Evolutionary conservation across 2,113 vertebrate genomes (phyloP).

Genomic region (Gobiocypris rarus): DNA sequence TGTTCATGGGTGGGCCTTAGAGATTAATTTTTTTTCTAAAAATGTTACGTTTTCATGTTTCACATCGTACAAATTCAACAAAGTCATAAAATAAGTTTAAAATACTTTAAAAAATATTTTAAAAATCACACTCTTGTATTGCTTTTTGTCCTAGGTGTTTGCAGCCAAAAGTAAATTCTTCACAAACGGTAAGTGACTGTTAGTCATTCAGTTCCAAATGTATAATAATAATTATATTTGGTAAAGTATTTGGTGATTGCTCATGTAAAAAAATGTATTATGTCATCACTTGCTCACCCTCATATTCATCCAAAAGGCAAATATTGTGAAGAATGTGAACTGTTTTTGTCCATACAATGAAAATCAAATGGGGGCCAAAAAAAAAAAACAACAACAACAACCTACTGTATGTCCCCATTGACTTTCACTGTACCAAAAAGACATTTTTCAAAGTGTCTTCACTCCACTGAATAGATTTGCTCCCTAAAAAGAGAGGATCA

Average conservation of each 20-base stretch:
- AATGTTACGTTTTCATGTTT: neutral
- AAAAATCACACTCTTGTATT: conserved; percentile 10
- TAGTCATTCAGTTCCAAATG: too few relatives aligned
- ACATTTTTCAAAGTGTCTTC: neutral
- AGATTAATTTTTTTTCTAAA: too few relatives aligned
- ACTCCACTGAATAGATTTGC: neutral
- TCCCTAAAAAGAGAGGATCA: neutral
- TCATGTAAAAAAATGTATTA: too few relatives aligned
- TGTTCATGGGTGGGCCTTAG: too few relatives aligned
- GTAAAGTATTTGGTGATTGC: too few relatives aligned
- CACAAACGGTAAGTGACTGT: conserved; percentile 65
- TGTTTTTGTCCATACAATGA: neutral
- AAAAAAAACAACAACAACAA: neutral
- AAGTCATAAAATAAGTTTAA: neutral
- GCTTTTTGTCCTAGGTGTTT: conserved; percentile 63
- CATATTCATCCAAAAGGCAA: too few relatives aligned
- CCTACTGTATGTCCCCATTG: neutral
- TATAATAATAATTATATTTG: too few relatives aligned
- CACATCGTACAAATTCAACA: neutral
- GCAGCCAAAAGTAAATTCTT: conserved; percentile 69
- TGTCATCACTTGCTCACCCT: too few relatives aligned
- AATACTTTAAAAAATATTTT: too few relatives aligned
- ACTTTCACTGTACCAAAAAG: neutral
- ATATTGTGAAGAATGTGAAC: neutral
- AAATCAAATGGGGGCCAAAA: neutral